Base-by-base conservation (phyloP, 2,888 invertebrate genomes). In the Stenodema calcarata region DNA sequence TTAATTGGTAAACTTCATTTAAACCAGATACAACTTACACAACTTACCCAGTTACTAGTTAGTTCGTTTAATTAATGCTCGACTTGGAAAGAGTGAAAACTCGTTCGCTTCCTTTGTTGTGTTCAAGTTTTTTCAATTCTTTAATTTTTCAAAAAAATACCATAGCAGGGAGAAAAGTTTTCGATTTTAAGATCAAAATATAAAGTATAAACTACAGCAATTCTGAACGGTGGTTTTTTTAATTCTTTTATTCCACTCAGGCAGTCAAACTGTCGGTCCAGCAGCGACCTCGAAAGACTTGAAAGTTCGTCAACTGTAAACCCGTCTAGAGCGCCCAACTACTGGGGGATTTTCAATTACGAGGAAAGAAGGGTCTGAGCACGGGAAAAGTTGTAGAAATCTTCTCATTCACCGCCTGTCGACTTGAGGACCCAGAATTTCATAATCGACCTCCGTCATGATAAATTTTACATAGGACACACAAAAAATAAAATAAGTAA, bases 1-100 rank as follows among this genome's bases (percentile, higher is more conserved):
- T 87, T 87, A 87, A 87, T 87, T 87, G 83, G 87, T 83, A 84
- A 87, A 87, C 87, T 87, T 87, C 62, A 83, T 83, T 83, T 81
- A 81, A 81, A 80, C 86, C 86, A 76, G 86, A 86, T 50, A 35
- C 7, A 35, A 35, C 78, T 86, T 86, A 79, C 86, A 86, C 76
- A 86, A 86, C 78, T 86, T 86, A 79, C 86, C 54, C 54, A 79
- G 76, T 86, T 86, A 79, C 86, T 86, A 78, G 73, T 78, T 79
- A 69, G 78, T 30, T 78, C 41, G 73, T 79, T 86, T 86, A 86
- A 86, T 86, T 86, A 86, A 79, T 79, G 78, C 62, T 42, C n/a
- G 41, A 35, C 73, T 75, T 84, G 44, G 70, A 41, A 41, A 80
- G 47, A 82, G 35, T 18, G 69, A 69, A 69, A 82, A 42, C 69